These are phyloP conservation scores for Fabriciana adippe DNA, from an alignment of 2,888 invertebrate species.

Conservation along the genomic window DNA sequence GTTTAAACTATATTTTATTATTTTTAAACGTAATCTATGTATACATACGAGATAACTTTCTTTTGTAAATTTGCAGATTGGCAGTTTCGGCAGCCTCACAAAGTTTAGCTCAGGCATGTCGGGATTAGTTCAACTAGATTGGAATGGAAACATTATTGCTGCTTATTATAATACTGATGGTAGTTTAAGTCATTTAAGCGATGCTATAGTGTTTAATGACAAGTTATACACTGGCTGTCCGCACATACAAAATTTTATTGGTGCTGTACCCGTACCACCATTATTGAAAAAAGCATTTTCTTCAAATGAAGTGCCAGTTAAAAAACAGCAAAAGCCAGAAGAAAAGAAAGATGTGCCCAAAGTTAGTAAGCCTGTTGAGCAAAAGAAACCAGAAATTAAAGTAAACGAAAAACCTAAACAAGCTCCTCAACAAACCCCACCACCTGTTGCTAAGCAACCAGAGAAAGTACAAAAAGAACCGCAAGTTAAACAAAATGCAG, in stretches of 20 bases:
- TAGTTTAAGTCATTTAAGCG: constrained; percentile 81
- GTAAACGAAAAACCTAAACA: constrained; percentile 30
- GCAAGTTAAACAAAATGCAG: constrained; percentile 28
- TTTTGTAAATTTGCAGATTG: constrained; percentile 76
- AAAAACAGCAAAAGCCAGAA: constrained; percentile 35
- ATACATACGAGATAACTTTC: background rate
- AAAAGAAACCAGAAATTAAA: background rate
- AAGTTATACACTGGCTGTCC: constrained; percentile 87
- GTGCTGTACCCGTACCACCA: constrained; percentile 83
- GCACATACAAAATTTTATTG: constrained; percentile 83
- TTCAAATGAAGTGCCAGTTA: constrained; percentile 24
- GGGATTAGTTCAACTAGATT: constrained; percentile 86
- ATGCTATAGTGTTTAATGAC: constrained; percentile 85
- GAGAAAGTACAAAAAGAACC: constrained; percentile 34
- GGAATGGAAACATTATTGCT: constrained; percentile 87
- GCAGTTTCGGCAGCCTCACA: constrained; percentile 81
- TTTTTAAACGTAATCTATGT: background rate
- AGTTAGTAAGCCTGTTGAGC: constrained; percentile 3
- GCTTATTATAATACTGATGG: constrained; percentile 85
- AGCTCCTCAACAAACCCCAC: constrained; percentile 17
- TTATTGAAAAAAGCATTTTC: constrained; percentile 69
- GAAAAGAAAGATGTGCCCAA: constrained; percentile 34
- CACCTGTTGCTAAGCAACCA: constrained; percentile 23
- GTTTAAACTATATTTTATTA: background rate
- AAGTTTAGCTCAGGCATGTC: constrained; percentile 66